Base-by-base conservation (phyloP, 2,113 vertebrate species). In the Barbus barbus region DNA sequence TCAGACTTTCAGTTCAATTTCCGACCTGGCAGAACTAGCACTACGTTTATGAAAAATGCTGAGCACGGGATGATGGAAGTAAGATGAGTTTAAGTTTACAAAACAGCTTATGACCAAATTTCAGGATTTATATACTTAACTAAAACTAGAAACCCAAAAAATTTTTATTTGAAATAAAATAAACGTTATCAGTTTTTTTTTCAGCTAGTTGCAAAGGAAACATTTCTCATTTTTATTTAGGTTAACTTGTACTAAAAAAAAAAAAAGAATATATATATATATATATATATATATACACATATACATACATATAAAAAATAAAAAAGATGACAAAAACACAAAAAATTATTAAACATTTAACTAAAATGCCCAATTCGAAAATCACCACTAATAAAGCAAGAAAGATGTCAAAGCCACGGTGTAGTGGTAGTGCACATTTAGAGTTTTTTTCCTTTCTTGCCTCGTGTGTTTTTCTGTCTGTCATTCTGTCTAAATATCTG, bases 1-100 rank as follows among this genome's bases (percentile, higher is more conserved):
- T 84, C 63, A 79, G 67, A 4, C 18, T 38, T 61, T 14, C 28
- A 4, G 33, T 51, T 53, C 48, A 56, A 81, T 41, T 82, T 44
- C 20, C 48, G 24, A 84, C 14, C n/a, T 20, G 56, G n/a, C 22
- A 26, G 53, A 78, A 24, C 51, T 56, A 9, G 16, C 26, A 38
- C 11, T 58, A 1, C 7, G 22, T 78, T 58, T 36, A 58, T 78
- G 31, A 58, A 58, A 58, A 63, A 63, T 18, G 7, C 38, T 20
- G 22, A 63, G 56, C n/a, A 61, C 5, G 16, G 14, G 31, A 38
- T 38, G 75, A 78, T 58, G 28, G 6, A 58, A 31, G 36, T 13
- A n/a, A 22, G 18, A 77, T n/a, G 48, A 58, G 20, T 53, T 53
- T 53, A 18, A 11, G 24, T 28, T 76, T 53, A 76, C 1, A 41